These are phyloP conservation scores for Pangasius macronema DNA, from an alignment of 2,797 vertebrate genomes.

Conservation along the genomic window DNA sequence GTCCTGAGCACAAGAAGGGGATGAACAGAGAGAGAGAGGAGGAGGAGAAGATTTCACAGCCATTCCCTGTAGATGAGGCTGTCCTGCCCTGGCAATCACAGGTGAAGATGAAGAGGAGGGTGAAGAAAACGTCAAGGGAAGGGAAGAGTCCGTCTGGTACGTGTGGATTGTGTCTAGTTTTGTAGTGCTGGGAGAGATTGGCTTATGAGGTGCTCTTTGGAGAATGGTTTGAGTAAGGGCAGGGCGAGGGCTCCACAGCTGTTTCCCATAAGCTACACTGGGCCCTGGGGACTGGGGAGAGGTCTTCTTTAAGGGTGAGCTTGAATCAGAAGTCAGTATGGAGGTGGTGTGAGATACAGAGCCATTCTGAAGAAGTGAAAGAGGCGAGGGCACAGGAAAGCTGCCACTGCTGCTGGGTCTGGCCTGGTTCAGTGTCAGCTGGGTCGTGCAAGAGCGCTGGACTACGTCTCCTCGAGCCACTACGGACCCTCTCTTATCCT, in stretches of 20 bases:
- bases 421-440: slow-evolving; percentile 67
- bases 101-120: slow-evolving; percentile 65
- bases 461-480: slow-evolving; percentile 69
- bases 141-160: slow-evolving; percentile 60
- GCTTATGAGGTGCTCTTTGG: slow-evolving; percentile 71
- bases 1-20: slow-evolving; percentile 63
- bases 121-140: slow-evolving; percentile 66
- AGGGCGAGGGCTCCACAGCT: slow-evolving; percentile 61
- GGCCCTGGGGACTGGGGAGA: slow-evolving; percentile 52
- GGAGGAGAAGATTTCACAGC: slow-evolving; percentile 75
- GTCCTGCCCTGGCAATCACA: slow-evolving; percentile 62
- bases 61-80: slow-evolving; percentile 66
- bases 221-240: slow-evolving; percentile 63
- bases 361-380: slow-evolving; percentile 78
- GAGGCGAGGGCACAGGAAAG: slow-evolving; percentile 71
- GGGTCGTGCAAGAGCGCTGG: slow-evolving; percentile 71
- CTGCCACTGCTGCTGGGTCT: slow-evolving; percentile 69
- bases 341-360: slow-evolving; percentile 69
- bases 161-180: slow-evolving; percentile 68
- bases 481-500: slow-evolving; percentile 62
- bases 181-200: slow-evolving; percentile 69
- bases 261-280: slow-evolving; percentile 53
- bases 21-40: slow-evolving; percentile 67
- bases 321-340: slow-evolving; percentile 60
- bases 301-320: slow-evolving; percentile 53